Evolutionary conservation across 53 echinoderm and acorn worm genomes (phyloP), one percentile per base, ranked within the genome.

Genomic region (Apostichopus leukothele): DNA sequence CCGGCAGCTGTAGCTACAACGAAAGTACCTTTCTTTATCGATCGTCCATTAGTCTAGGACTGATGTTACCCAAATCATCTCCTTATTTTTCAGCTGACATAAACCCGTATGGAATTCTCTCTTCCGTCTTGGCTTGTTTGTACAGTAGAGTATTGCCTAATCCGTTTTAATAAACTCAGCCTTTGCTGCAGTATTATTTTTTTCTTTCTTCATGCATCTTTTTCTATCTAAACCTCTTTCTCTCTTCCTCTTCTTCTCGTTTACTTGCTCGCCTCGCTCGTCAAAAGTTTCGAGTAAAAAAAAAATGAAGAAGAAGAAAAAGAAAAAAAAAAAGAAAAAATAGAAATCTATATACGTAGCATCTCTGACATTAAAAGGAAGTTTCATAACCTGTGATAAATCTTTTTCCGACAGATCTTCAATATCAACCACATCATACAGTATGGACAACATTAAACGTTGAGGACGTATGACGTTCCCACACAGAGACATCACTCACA

Each of bases 101-200:
- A 81, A 81, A 81, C 59, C 81, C 81, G 51, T 57, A 81, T 81
- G 81, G 81, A 81, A 81, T 81, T 59, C 81, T 51, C 9, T 54
- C n/a, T 52, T n/a, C 14, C 60, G 54, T 53, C 55, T 59, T 55
- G 19, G 21, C 81, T 81, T 81, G 60, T 53, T 81, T 81, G 54
- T 81, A 23, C 81, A 59, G 81, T 18, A 52, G 60, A 57, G 81
- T 81, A 19, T 23, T 81, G 7, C 22, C 3, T 59, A 81, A 81
- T 57, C 54, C 59, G 53, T 81, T 59, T 59, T 81, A n/a, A 71
- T n/a, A n/a, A 71, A 71, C 18, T 71, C 18, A 71, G 71, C 71
- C 71, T 5, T 14, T 13, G 20, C 71, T 39, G 39, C 39, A 39
- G 39, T 39, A 71, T 16, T 71, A 16, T 19, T 71, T 71, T 71